A percentile compares a stretch with the other conserved stretches of the same genome.
These are phyloP conservation scores for Rhincodon typus DNA, from an alignment of 2,797 vertebrate genomes.

Conservation along the genomic window DNA sequence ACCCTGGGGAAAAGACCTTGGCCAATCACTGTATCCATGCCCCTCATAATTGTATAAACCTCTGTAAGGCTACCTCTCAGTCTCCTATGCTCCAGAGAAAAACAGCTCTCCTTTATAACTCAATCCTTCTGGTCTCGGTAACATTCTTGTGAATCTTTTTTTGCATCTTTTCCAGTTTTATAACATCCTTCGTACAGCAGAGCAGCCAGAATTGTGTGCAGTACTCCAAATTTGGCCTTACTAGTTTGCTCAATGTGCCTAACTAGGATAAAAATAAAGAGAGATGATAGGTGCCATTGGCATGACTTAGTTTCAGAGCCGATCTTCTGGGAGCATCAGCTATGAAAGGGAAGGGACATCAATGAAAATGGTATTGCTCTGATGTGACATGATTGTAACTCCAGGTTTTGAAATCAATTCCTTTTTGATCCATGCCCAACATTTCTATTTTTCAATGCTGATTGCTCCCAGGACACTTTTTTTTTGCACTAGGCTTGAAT, in stretches of 20 bases:
- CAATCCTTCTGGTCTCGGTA: no score
- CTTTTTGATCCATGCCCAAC: background rate
- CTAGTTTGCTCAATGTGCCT: background rate
- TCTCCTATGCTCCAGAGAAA: no score
- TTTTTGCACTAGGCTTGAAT: background rate
- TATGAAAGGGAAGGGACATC: background rate
- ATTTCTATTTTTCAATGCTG: background rate
- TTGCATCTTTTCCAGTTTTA: no score
- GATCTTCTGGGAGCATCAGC: background rate
- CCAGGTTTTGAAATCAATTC: background rate
- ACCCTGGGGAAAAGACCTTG: no score
- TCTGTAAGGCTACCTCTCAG: no score
- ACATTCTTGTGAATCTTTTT: no score
- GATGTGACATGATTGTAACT: background rate
- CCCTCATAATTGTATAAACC: no score
- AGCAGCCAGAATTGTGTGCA: no score
- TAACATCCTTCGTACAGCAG: no score
- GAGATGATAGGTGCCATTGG: background rate
- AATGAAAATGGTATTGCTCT: background rate
- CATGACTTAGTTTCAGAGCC: background rate
- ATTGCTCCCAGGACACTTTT: background rate
- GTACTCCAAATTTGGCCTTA: no score
- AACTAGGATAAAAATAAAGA: background rate
- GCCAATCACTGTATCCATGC: no score
- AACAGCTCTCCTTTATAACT: no score